These are phyloP conservation scores for Thumatha senex DNA, from an alignment of 2,888 invertebrate species.

Conservation along the genomic window DNA sequence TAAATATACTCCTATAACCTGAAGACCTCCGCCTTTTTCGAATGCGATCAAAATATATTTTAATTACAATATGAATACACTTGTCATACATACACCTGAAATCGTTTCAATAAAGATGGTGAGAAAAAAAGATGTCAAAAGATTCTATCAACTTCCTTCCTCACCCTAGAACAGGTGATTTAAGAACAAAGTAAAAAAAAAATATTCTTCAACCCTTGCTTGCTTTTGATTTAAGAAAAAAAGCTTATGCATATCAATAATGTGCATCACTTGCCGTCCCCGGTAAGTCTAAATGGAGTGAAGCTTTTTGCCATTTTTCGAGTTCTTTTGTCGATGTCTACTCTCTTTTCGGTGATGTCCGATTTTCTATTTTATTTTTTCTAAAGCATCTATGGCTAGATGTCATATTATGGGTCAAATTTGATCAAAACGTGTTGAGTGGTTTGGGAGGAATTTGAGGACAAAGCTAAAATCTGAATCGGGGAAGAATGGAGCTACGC, in stretches of 20 bases:
- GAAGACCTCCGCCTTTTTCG: neutral
- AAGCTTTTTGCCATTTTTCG: too few species aligned
- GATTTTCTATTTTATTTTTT: too few species aligned
- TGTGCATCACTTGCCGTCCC: too few species aligned
- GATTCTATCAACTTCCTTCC: slow-evolving; percentile 68
- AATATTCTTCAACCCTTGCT: slow-evolving; percentile 66
- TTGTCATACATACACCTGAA: slow-evolving; percentile 38
- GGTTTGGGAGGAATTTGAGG: too few species aligned
- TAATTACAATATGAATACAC: slow-evolving; percentile 21
- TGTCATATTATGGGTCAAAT: too few species aligned
- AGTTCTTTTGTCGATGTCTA: too few species aligned
- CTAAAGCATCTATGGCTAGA: too few species aligned
- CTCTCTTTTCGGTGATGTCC: too few species aligned
- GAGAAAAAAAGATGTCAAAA: slow-evolving; percentile 35
- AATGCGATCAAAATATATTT: neutral
- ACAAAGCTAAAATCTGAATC: too few species aligned
- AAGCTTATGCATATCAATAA: slow-evolving; percentile 44
- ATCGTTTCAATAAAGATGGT: slow-evolving; percentile 35
- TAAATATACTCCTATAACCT: neutral
- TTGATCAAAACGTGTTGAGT: too few species aligned
- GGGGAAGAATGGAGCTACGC: too few species aligned
- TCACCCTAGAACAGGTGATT: slow-evolving; percentile 69
- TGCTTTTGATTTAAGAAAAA: slow-evolving; percentile 43
- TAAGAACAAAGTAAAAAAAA: slow-evolving; percentile 45
- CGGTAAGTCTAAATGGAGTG: too few species aligned